These are phyloP conservation scores for Lucinisca nassula DNA, from an alignment of 2,888 invertebrate species.

Conservation along the genomic window DNA sequence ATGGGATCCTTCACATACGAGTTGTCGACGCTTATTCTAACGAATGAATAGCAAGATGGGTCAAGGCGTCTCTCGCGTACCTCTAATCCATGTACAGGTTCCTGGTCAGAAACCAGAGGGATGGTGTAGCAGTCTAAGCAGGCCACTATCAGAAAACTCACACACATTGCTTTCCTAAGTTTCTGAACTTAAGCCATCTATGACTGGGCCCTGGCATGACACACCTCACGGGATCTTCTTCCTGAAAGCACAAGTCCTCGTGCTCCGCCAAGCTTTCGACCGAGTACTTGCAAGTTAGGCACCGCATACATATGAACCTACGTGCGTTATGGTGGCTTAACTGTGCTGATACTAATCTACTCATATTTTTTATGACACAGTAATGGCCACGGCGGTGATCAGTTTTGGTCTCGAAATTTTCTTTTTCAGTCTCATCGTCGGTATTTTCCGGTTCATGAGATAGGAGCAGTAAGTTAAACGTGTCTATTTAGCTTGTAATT, in stretches of 20 bases:
- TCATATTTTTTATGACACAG: constrained; percentile 12
- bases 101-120: not conserved
- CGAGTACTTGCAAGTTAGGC: not conserved
- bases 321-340: not conserved
- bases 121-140: not conserved
- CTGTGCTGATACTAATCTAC: not conserved
- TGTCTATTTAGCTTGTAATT: no score
- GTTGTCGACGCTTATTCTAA: not conserved
- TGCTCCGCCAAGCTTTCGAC: not conserved
- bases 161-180: constrained; percentile 9
- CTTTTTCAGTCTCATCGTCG: no score
- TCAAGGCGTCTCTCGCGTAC: not conserved
- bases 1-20: not conserved
- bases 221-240: not conserved
- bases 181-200: constrained; percentile 12
- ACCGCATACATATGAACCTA: not conserved
- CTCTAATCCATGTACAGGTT: not conserved
- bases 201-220: not conserved
- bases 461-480: no score
- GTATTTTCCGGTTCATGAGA: no score
- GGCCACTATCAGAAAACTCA: constrained; percentile 17
- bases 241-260: not conserved
- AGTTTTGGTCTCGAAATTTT: not conserved
- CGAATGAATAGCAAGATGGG: constrained; percentile 1
- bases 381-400: not conserved